phyloP scores from a whole-genome alignment of 37 sponge, comb jelly and placozoan species.

The Cladorhizidae sp. region DNA sequence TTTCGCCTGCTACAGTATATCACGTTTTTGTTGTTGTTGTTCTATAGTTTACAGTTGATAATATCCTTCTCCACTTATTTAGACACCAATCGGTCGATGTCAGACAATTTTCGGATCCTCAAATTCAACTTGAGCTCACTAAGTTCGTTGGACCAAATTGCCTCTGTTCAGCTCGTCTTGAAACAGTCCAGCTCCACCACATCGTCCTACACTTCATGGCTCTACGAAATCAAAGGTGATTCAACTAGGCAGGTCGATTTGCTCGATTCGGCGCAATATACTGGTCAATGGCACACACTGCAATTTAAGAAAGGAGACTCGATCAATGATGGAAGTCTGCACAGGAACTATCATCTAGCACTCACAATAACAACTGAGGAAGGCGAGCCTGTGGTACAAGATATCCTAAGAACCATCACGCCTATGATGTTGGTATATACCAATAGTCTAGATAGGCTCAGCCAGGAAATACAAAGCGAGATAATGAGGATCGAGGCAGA shows the following conservation, averaged over 20 bases:
- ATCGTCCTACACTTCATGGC: not conserved
- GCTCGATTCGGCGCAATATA: not conserved
- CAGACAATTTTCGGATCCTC: not conserved
- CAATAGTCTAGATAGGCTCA: not conserved
- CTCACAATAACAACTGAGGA: not conserved
- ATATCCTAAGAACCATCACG: not conserved
- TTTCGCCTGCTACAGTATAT: too few species aligned
- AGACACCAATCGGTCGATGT: not conserved
- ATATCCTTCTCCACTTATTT: not conserved
- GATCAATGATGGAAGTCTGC: too few species aligned
- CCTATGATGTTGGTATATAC: conserved; percentile 31
- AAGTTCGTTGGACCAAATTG: not conserved
- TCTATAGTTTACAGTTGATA: too few species aligned
- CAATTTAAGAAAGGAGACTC: not conserved
- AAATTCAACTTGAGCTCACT: not conserved
- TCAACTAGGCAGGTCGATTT: not conserved
- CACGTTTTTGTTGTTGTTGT: too few species aligned
- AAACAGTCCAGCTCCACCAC: not conserved
- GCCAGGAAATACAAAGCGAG: too few species aligned
- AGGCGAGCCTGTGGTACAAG: not conserved
- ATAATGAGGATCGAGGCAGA: too few species aligned
- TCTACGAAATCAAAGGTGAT: not conserved
- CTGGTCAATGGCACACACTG: not conserved
- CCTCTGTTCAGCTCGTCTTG: not conserved
- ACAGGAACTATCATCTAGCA: not conserved